Evolutionary conservation across 2,797 vertebrate genomes (phyloP).

Genomic region (Sebastes kiyomatsui): DNA sequence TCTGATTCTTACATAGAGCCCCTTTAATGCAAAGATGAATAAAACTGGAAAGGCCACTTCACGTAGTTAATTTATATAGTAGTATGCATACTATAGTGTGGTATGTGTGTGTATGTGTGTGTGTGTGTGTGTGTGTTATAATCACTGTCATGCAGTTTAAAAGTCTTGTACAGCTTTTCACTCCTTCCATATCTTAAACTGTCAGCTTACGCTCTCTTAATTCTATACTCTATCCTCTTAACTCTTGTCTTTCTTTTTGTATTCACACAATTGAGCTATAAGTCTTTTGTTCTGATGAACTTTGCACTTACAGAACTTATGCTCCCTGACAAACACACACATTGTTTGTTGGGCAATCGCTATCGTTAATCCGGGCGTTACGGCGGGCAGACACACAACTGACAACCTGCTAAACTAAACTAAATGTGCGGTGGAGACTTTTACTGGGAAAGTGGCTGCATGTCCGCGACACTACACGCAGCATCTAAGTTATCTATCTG

Average conservation of each 20-base stretch:
- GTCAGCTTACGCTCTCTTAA: conserved; percentile 16
- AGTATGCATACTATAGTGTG: background rate
- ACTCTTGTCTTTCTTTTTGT: conserved; percentile 8
- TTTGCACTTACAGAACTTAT: background rate
- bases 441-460: no score
- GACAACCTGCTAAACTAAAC: no score
- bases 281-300: conserved; percentile 37
- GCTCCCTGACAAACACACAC: background rate
- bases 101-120: background rate
- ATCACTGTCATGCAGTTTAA: conserved; percentile 11
- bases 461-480: no score
- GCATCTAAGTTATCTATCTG: no score
- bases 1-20: no score
- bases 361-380: no score
- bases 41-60: background rate
- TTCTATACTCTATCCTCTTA: conserved; percentile 12
- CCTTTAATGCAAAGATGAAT: background rate
- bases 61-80: background rate
- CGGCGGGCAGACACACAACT: no score
- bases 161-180: conserved; percentile 24
- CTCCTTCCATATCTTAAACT: conserved; percentile 21
- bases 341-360: no score
- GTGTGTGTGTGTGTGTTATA: background rate
- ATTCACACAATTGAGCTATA: conserved; percentile 21
- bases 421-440: no score